Evolutionary conservation across 1,140 invertebrate genomes (phyloP), one percentile per base, ranked within the genome.

Genomic region (Eupeodes corollae): DNA sequence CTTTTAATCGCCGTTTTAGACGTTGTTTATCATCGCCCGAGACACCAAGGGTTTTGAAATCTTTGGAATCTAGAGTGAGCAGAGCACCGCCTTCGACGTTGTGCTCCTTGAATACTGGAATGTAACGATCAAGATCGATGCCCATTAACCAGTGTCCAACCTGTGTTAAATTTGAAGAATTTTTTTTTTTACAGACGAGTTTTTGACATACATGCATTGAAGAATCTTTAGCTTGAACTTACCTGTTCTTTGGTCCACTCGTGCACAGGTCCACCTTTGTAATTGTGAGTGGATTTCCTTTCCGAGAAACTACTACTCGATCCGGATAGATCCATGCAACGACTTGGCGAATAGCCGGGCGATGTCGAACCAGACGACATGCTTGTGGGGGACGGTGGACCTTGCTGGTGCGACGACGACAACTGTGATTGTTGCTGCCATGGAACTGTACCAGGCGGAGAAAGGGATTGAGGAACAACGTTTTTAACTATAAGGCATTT

Each of bases 211-310:
- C 10, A 26, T 8, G 8, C 21, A 26, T 26, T 48, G 41, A 42
- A n/a, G n/a, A n/a, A n/a, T n/a, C n/a, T n/a, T n/a, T n/a, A n/a
- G n/a, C n/a, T n/a, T n/a, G 14, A 18, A 64, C 61, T 65, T 64
- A 87, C 87, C 76, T 91, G 86, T 64, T 91, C 86, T 65, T 86
- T 86, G 52, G 78, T 86, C 89, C 89, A 94, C 56, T 90, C 86
- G 18, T 77, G 75, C 42, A 91, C 80, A 6, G 83, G 79, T 15
- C 75, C 76, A 39, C 74, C 76, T 54, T 84, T 81, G 75, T 82
- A 84, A 49, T 80, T 78, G 48, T 82, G 75, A 1, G 52, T 49
- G 21, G 56, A 57, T 41, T 67, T 67, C 21, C 63, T 60, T 43
- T 68, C 66, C 6, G 65, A 66, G 44, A 68, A 68, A 42, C 65